Conservation (phyloP, 2,797 vertebrate species). For the Amniataba percoides region DNA sequence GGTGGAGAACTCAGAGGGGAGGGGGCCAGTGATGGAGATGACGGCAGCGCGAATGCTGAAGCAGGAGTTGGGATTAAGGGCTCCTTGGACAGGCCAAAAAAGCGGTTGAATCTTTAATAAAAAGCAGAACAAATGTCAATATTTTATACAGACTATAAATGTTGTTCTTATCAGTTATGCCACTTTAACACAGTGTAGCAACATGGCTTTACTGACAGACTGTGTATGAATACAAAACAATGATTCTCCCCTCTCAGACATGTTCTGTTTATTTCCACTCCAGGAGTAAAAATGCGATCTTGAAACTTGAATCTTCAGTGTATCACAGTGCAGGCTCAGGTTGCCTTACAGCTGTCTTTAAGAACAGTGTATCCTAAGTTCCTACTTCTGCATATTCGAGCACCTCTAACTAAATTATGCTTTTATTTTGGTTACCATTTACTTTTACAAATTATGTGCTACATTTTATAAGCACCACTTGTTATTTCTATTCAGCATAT, state of each 20-base stretch:
- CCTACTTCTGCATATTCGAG: neutral
- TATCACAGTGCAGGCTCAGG: neutral
- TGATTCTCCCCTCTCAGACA: neutral
- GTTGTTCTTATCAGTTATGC: no score
- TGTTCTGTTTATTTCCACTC: no score
- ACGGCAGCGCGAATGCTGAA: constrained; percentile 44
- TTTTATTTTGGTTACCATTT: neutral
- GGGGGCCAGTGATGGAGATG: constrained; percentile 53
- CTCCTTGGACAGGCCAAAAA: constrained; percentile 83
- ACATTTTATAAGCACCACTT: no score
- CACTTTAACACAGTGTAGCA: no score
- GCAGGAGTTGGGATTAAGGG: constrained; percentile 75
- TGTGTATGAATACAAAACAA: neutral
- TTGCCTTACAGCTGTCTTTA: neutral
- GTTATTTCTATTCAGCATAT: neutral
- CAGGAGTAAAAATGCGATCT: no score
- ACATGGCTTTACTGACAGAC: neutral
- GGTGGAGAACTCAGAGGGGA: constrained; percentile 68
- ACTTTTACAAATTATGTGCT: neutral
- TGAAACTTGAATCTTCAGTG: no score
- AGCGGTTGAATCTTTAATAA: constrained; percentile 83
- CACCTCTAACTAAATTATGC: neutral
- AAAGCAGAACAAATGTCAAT: neutral
- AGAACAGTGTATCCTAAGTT: neutral
- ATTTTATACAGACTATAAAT: neutral